Conservation (phyloP, 1,140 invertebrate genomes). For the Pemphigus obesinymphae region DNA sequence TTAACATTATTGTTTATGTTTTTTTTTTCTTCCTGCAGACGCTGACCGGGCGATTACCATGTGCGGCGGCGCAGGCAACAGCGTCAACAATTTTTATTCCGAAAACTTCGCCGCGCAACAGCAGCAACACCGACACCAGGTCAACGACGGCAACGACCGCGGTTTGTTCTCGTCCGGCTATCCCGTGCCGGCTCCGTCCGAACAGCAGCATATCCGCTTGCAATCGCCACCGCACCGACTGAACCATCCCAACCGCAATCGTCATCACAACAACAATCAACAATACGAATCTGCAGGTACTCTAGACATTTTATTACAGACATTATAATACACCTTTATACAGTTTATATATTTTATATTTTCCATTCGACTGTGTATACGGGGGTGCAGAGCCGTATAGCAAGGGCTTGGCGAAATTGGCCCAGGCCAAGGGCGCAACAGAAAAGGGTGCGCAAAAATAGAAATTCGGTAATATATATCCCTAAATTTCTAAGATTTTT, state of each 20-base stretch:
- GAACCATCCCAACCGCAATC: constrained; percentile 6
- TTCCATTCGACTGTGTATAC: not conserved
- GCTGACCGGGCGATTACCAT: not conserved
- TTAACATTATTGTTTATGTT: not conserved
- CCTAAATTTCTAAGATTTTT: too few relatives aligned
- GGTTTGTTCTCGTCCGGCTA: not conserved
- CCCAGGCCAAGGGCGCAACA: too few relatives aligned
- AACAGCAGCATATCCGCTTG: constrained; percentile 8
- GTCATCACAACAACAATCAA: not conserved
- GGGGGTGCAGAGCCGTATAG: too few relatives aligned
- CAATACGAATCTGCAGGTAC: constrained; percentile 11
- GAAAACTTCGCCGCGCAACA: not conserved
- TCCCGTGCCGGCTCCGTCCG: not conserved
- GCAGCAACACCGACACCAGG: not conserved
- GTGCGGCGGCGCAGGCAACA: not conserved
- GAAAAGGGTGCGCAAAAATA: too few relatives aligned
- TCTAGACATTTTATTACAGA: not conserved
- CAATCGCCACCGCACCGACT: constrained; percentile 23
- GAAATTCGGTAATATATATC: too few relatives aligned
- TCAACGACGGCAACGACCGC: not conserved
- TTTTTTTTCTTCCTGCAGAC: not conserved
- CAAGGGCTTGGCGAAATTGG: too few relatives aligned
- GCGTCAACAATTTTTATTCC: not conserved
- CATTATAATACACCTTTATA: not conserved
- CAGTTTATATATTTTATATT: too few relatives aligned